These are phyloP conservation scores for Antennarius striatus DNA, from an alignment of 2,113 vertebrate species.

Conservation along the genomic window DNA sequence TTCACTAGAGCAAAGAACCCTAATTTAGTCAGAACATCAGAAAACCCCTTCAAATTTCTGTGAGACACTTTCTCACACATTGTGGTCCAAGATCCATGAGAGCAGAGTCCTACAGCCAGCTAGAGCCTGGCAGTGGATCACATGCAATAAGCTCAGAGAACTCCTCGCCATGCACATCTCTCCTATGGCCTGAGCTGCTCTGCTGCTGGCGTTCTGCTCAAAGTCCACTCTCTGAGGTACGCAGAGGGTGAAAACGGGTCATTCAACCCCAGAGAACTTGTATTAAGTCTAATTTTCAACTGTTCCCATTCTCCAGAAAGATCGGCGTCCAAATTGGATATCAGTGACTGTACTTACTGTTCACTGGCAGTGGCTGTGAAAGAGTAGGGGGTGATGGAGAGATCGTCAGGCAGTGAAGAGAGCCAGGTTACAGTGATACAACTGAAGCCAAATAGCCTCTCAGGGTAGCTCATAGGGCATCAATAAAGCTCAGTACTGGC, in stretches of 20 bases:
- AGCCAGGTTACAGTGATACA: constrained; percentile 74
- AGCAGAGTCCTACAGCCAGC: constrained; percentile 40
- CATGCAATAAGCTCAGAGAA: constrained; percentile 49
- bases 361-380: constrained; percentile 61
- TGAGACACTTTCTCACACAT: constrained; percentile 18
- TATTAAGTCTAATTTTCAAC: constrained; percentile 57
- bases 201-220: constrained; percentile 28
- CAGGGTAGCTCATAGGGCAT: constrained; percentile 74
- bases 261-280: constrained; percentile 42
- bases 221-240: constrained; percentile 46
- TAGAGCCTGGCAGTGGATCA: constrained; percentile 63
- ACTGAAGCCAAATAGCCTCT: constrained; percentile 86
- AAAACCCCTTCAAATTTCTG: not conserved
- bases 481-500: constrained; percentile 71
- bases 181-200: constrained; percentile 38
- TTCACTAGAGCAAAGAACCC: not conserved
- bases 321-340: constrained; percentile 75
- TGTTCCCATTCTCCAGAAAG: constrained; percentile 56
- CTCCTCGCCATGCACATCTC: constrained; percentile 23
- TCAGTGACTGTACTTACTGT: constrained; percentile 51
- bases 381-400: constrained; percentile 43
- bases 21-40: not conserved
- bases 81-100: constrained; percentile 24
- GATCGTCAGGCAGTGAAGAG: constrained; percentile 74
- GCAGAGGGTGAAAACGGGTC: constrained; percentile 39